These are phyloP conservation scores for Podarcis lilfordi DNA, from an alignment of 2,797 vertebrate genomes.

Conservation along the genomic window DNA sequence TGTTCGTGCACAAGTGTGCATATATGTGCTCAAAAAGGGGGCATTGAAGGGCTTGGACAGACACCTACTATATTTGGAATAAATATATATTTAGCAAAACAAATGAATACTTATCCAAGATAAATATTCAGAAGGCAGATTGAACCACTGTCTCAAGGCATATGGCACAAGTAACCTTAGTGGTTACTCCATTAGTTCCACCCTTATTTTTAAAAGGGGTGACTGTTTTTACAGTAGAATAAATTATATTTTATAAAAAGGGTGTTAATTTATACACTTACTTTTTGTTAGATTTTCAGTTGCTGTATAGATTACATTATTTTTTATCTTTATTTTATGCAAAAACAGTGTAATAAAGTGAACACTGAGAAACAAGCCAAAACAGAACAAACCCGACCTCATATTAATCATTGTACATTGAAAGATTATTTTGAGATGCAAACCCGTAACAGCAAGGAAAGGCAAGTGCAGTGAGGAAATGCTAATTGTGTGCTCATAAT, in stretches of 20 bases:
- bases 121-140: not conserved
- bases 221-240: not conserved
- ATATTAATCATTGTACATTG: too few species aligned
- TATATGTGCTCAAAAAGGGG: not conserved
- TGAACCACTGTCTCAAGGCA: not conserved
- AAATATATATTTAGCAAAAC: not conserved
- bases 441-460: not conserved
- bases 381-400: too few species aligned
- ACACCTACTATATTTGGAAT: not conserved
- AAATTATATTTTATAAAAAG: not conserved
- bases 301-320: not conserved
- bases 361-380: too few species aligned
- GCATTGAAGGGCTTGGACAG: not conserved
- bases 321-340: too few species aligned
- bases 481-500: not conserved
- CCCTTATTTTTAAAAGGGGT: not conserved
- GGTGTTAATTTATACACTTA: not conserved
- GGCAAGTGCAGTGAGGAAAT: not conserved
- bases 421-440: not conserved
- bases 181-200: not conserved
- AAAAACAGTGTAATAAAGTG: too few species aligned
- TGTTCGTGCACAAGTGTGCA: not conserved
- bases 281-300: not conserved
- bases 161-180: not conserved
- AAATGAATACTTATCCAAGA: not conserved